Percentiles rank a stretch among this genome's conserved stretches.
phyloP scores from a whole-genome alignment of 2,113 vertebrate species.

The Silurus asotus region DNA sequence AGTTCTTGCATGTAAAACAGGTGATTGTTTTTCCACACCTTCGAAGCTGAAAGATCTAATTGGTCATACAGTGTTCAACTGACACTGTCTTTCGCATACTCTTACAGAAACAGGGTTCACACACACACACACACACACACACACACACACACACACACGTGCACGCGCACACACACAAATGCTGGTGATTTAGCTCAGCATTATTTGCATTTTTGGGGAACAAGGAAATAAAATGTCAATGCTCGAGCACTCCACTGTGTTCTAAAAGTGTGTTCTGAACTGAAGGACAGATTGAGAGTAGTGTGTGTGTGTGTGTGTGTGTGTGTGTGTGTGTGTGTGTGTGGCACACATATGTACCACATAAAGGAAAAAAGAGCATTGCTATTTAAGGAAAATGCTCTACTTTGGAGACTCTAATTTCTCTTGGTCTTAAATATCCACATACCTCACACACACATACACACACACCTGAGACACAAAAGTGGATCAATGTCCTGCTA shows the following conservation, averaged over 20 bases:
- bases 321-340: neutral
- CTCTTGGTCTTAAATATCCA: constrained; percentile 22
- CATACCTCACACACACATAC: constrained; percentile 54
- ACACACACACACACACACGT: neutral
- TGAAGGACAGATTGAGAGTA: neutral
- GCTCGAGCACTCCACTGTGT: neutral
- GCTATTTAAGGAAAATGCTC: constrained; percentile 60
- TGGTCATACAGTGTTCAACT: neutral
- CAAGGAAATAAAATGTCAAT: constrained; percentile 9
- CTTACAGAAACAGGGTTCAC: neutral
- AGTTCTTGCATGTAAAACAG: neutral
- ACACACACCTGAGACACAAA: neutral
- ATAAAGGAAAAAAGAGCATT: neutral
- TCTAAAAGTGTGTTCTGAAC: neutral
- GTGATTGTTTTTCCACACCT: neutral
- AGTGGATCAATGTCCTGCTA: neutral
- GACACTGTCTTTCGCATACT: neutral
- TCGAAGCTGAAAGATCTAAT: neutral
- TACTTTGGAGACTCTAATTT: constrained; percentile 49
- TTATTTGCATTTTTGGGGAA: constrained; percentile 1
- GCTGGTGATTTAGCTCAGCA: neutral
- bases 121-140: neutral
- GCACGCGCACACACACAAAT: neutral
- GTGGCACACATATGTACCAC: neutral
- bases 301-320: constrained; percentile 33